These are phyloP conservation scores for Ditylenchus weischeri DNA, from an alignment of 2,888 invertebrate species.

Conservation along the genomic window DNA sequence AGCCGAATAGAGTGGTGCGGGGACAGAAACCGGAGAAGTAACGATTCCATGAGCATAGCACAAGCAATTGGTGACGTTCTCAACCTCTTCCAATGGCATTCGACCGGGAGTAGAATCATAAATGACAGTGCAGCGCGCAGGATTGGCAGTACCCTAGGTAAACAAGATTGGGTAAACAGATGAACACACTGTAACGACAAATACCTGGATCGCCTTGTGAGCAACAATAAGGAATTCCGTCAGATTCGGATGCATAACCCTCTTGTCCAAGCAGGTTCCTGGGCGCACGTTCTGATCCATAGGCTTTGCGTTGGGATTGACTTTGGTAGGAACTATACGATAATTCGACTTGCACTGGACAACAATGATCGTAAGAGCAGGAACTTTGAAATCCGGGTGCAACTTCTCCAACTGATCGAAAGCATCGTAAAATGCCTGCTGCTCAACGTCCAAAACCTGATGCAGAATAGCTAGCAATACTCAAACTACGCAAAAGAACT, in stretches of 20 bases:
- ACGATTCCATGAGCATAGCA: conserved; percentile 39
- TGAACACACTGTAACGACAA: background rate
- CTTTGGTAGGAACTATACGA: conserved; percentile 28
- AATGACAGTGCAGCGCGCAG: conserved; percentile 36
- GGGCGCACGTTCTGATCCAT: conserved; percentile 35
- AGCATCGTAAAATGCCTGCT: conserved; percentile 17
- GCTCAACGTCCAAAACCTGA: conserved; percentile 27
- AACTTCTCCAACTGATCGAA: conserved; percentile 9
- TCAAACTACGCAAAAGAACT: background rate
- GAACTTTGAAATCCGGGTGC: conserved; percentile 10
- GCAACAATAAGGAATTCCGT: conserved; percentile 40
- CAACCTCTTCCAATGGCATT: conserved; percentile 21
- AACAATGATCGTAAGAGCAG: conserved; percentile 32
- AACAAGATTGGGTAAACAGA: background rate
- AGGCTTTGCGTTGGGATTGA: conserved; percentile 7
- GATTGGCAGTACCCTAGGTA: conserved; percentile 41
- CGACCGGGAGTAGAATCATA: conserved; percentile 19
- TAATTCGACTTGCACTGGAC: conserved; percentile 37
- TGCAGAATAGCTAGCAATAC: background rate
- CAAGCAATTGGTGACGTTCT: conserved; percentile 25
- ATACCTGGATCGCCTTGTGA: conserved; percentile 36
- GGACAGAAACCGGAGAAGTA: conserved; percentile 32
- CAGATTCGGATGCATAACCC: conserved; percentile 27
- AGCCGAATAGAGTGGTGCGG: conserved; percentile 38
- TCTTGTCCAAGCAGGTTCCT: conserved; percentile 34